These are phyloP conservation scores for Selenia dentaria DNA, from an alignment of 2,888 invertebrate species.

Conservation along the genomic window DNA sequence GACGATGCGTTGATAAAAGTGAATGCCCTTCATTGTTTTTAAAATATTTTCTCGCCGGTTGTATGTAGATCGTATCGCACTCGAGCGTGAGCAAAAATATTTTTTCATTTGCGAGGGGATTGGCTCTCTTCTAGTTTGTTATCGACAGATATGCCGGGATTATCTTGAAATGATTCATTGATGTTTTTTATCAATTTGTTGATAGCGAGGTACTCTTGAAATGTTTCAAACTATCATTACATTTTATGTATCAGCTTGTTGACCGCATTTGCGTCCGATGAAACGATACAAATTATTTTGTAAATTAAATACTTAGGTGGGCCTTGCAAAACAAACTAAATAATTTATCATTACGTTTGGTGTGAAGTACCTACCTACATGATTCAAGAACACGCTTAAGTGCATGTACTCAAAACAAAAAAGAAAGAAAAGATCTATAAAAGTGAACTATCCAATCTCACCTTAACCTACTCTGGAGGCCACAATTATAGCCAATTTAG, in stretches of 20 bases:
- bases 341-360: too few relatives aligned
- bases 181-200: constrained; percentile 39
- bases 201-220: constrained; percentile 14
- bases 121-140: constrained; percentile 54
- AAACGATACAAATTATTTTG: too few relatives aligned
- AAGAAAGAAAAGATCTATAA: constrained; percentile 13
- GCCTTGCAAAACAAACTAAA: too few relatives aligned
- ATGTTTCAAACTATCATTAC: constrained; percentile 1
- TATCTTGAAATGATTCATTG: constrained; percentile 40
- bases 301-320: too few relatives aligned
- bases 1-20: constrained; percentile 79
- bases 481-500: constrained; percentile 26
- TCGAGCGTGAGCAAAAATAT: constrained; percentile 53
- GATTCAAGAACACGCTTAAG: constrained; percentile 14
- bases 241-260: neutral
- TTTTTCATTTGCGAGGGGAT: constrained; percentile 55
- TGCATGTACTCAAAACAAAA: constrained; percentile 17
- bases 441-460: constrained; percentile 29
- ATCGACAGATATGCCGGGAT: constrained; percentile 49
- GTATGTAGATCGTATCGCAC: constrained; percentile 65
- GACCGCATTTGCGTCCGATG: neutral
- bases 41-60: constrained; percentile 68
- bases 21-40: constrained; percentile 77
- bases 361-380: constrained; percentile 2
- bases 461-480: constrained; percentile 28